Percentiles rank a stretch among this genome's conserved stretches.
Conservation (phyloP, 2,888 invertebrate species). For the Petrophora chlorosata region DNA sequence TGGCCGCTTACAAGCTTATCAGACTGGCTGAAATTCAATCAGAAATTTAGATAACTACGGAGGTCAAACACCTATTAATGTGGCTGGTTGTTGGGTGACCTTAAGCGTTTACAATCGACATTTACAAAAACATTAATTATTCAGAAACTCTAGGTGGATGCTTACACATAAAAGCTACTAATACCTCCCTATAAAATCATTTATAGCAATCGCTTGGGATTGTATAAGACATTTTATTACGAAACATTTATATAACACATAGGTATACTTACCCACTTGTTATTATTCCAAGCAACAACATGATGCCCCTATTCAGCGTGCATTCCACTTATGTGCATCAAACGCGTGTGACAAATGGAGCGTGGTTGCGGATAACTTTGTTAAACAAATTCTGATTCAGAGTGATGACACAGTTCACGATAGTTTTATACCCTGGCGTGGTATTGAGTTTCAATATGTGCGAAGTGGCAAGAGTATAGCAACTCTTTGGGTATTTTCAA, state of each 20-base stretch:
- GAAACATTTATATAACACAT: no score
- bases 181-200: background rate
- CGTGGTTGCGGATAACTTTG: constrained; percentile 51
- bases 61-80: constrained; percentile 10
- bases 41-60: constrained; percentile 17
- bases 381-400: constrained; percentile 41
- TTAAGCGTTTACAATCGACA: constrained; percentile 6
- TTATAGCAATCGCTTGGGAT: background rate
- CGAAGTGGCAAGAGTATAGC: no score
- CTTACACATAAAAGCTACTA: background rate
- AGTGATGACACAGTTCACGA: no score
- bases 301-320: background rate
- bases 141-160: background rate
- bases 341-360: constrained; percentile 52
- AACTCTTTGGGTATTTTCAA: no score
- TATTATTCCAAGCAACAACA: background rate
- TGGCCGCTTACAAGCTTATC: constrained; percentile 6
- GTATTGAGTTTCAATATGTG: no score
- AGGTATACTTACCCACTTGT: no score
- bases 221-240: no score
- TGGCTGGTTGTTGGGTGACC: constrained; percentile 6
- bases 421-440: no score
- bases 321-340: constrained; percentile 30
- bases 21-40: constrained; percentile 20
- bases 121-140: constrained; percentile 17